Conservation (phyloP, 2,888 invertebrate genomes). For the Drosophila glabriapex region DNA sequence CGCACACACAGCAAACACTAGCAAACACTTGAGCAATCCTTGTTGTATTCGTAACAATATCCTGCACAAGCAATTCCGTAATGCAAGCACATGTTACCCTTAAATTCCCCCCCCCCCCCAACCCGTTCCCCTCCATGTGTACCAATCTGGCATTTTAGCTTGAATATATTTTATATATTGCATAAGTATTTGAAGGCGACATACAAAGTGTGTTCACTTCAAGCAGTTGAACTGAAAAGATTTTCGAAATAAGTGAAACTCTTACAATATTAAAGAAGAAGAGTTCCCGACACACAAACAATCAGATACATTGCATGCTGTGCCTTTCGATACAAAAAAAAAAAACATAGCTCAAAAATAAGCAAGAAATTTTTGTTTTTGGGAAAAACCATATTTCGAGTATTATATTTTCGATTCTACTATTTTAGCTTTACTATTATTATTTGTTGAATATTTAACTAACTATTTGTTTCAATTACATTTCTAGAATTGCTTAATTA, state of each 20-base stretch:
- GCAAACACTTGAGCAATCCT: not conserved
- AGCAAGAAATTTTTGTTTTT: not conserved
- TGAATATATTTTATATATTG: constrained; percentile 3
- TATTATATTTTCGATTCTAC: not conserved
- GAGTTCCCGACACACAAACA: not conserved
- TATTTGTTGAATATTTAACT: constrained; percentile 4
- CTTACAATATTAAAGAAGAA: not conserved
- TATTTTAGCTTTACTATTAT: constrained; percentile 1
- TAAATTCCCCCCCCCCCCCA: too few species aligned
- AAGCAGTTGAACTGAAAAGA: not conserved
- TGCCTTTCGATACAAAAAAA: not conserved
- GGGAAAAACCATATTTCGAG: not conserved
- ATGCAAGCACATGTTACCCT: constrained; percentile 25
- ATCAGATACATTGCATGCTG: not conserved
- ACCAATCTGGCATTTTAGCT: not conserved
- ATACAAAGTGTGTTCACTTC: not conserved
- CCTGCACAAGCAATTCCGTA: constrained; percentile 31
- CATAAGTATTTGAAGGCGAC: not conserved
- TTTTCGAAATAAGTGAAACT: not conserved
- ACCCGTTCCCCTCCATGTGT: not conserved
- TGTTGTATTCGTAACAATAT: constrained; percentile 25
- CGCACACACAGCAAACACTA: not conserved
- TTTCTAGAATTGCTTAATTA: not conserved
- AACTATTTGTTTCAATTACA: not conserved
- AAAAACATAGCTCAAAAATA: not conserved